A percentile compares a stretch with the other conserved stretches of the same genome.
Conservation (phyloP, 1,140 invertebrate genomes). For the Muscidifurax raptorellus region DNA sequence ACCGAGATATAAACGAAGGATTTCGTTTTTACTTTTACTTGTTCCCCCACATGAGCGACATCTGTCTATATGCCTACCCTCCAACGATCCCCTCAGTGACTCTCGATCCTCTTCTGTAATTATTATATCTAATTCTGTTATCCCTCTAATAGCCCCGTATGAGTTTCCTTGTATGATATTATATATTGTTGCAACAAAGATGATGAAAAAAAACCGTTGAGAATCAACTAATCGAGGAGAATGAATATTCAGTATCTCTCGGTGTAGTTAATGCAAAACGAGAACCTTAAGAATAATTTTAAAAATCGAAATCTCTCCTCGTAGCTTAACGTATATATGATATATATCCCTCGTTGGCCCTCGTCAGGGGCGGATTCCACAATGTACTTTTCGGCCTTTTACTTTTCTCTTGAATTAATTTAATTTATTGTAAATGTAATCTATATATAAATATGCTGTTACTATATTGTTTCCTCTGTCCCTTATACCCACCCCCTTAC, state of each 20-base stretch:
- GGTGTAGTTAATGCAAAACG: background rate
- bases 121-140: background rate
- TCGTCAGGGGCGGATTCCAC: constrained; percentile 23
- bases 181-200: background rate
- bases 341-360: constrained; percentile 26
- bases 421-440: constrained; percentile 16
- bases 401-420: constrained; percentile 42
- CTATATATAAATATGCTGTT: background rate
- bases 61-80: background rate
- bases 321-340: background rate
- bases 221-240: constrained; percentile 3
- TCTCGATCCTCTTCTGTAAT: background rate
- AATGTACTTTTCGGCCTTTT: constrained; percentile 42
- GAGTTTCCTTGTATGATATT: constrained; percentile 18
- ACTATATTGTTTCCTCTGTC: constrained; percentile 15
- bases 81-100: background rate
- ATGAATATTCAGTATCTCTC: background rate
- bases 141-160: background rate
- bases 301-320: constrained; percentile 16
- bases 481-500: background rate
- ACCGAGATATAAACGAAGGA: background rate
- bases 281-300: constrained; percentile 7
- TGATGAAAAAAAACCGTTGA: background rate
- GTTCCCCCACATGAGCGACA: background rate
- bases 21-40: constrained; percentile 26